Conservation (phyloP, 2,888 invertebrate genomes). For the Temnothorax ravouxi region DNA sequence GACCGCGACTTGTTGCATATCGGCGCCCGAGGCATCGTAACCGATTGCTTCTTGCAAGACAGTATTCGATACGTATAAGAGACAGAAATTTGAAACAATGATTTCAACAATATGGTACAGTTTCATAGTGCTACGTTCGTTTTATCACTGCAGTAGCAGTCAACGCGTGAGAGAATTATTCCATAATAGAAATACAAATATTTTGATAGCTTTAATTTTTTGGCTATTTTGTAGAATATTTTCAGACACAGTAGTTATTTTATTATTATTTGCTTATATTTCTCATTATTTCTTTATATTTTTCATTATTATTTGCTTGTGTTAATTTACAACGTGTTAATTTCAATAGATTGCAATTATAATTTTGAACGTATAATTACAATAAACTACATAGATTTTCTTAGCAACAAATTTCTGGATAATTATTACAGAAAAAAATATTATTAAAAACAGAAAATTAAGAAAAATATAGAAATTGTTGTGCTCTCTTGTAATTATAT, state of each 20-base stretch:
- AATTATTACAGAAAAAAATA: not conserved
- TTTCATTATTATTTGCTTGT: not conserved
- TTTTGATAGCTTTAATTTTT: not conserved
- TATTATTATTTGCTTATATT: not conserved
- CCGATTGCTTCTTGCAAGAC: not conserved
- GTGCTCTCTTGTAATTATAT: not conserved
- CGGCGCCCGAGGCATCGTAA: constrained; percentile 1
- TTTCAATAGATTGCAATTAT: not conserved
- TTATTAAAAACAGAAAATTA: not conserved
- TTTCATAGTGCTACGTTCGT: not conserved
- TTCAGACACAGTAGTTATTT: not conserved
- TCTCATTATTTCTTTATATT: no score
- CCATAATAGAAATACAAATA: not conserved
- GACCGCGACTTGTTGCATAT: constrained; percentile 32
- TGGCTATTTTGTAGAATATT: not conserved
- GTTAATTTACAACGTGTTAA: not conserved
- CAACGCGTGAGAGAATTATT: not conserved
- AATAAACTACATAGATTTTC: not conserved
- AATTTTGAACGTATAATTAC: not conserved
- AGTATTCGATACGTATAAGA: not conserved
- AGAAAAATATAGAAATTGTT: not conserved
- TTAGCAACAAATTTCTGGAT: not conserved
- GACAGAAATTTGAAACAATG: not conserved
- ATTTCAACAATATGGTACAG: not conserved
- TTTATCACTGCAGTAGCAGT: not conserved